Conservation (phyloP, 2,888 invertebrate genomes). For the Cremastinae sp. region DNA sequence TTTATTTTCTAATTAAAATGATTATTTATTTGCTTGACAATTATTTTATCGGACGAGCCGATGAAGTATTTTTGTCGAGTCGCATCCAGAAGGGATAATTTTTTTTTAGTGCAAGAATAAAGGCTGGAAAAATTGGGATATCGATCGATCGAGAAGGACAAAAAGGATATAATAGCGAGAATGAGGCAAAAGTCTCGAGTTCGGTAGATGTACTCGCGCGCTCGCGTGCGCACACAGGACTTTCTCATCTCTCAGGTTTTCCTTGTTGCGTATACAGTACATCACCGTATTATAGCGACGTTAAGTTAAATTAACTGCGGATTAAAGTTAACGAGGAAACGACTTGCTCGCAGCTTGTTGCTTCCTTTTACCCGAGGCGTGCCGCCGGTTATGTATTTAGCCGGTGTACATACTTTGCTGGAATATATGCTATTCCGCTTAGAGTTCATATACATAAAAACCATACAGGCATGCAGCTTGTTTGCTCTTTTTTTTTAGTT, state of each 20-base stretch:
- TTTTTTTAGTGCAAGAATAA: too few species aligned
- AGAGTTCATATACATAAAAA: conserved; percentile 14
- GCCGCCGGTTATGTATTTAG: conserved; percentile 32
- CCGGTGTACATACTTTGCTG: background rate
- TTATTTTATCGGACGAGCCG: too few species aligned
- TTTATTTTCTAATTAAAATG: too few species aligned
- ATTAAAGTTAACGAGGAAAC: conserved; percentile 73
- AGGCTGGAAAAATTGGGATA: background rate
- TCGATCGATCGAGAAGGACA: conserved; percentile 19
- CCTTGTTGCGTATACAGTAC: conserved; percentile 62
- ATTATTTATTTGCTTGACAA: too few species aligned
- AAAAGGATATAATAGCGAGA: conserved; percentile 38
- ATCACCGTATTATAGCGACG: conserved; percentile 71
- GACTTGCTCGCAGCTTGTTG: conserved; percentile 71
- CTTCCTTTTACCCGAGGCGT: conserved; percentile 67
- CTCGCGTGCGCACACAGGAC: background rate
- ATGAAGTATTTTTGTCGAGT: too few species aligned
- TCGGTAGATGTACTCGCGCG: background rate
- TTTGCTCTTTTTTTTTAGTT: conserved; percentile 36
- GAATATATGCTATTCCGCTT: conserved; percentile 15
- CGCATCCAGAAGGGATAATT: too few species aligned
- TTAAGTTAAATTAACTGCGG: conserved; percentile 73
- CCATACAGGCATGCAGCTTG: background rate
- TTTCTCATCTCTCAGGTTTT: conserved; percentile 10
- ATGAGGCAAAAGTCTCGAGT: conserved; percentile 23